Percentiles rank a stretch among this genome's conserved stretches.
Conservation (phyloP, 2,888 invertebrate species). For the Cosmorhoe ocellata region DNA sequence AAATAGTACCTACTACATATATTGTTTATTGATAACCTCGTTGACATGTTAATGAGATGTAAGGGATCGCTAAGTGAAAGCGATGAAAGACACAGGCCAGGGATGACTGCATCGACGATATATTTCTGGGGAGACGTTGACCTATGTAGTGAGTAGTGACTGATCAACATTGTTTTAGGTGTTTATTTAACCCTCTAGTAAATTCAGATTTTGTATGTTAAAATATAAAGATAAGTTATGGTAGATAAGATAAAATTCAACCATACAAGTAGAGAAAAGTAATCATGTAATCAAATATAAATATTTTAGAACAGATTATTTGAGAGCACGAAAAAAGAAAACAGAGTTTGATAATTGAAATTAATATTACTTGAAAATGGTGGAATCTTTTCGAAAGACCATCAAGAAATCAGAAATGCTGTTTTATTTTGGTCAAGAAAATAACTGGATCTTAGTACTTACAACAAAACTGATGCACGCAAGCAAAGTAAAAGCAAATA, state of each 20-base stretch:
- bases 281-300: no score
- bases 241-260: no score
- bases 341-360: no score
- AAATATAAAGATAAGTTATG: no score
- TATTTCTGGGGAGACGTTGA: constrained; percentile 78
- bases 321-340: no score
- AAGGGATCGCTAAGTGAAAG: constrained; percentile 65
- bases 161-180: constrained; percentile 19
- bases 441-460: no score
- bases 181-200: constrained; percentile 19
- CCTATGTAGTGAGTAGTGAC: constrained; percentile 40
- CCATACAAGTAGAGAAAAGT: no score
- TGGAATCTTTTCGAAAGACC: background rate
- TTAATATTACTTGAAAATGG: background rate
- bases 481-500: constrained; percentile 8
- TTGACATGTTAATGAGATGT: constrained; percentile 75
- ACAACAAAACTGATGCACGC: no score
- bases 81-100: constrained; percentile 73
- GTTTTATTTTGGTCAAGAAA: constrained; percentile 6
- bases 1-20: no score
- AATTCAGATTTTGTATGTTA: background rate
- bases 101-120: constrained; percentile 53
- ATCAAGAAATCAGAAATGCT: background rate
- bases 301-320: no score
- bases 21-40: constrained; percentile 68